phyloP scores from a whole-genome alignment of 2,888 invertebrate species.

The Anthrax anthrax region DNA sequence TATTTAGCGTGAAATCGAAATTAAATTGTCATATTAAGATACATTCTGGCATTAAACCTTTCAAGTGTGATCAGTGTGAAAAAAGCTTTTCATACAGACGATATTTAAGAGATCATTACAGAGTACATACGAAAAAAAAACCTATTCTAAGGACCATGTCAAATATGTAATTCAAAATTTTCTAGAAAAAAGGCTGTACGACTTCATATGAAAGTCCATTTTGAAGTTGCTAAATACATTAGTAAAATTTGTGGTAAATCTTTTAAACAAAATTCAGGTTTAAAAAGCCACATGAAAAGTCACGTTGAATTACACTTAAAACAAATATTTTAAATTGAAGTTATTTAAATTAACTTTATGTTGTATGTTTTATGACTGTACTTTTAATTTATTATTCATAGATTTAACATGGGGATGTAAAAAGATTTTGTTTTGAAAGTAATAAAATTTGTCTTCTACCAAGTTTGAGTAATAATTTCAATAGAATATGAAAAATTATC shows the following conservation, averaged over 20 bases:
- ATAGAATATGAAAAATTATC: too few species aligned
- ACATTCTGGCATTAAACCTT: neutral
- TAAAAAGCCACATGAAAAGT: neutral
- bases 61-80: neutral
- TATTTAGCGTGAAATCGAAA: neutral
- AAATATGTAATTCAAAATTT: neutral
- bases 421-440: too few species aligned
- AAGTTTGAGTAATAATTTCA: too few species aligned
- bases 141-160: neutral
- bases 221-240: neutral
- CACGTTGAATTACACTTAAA: too few species aligned
- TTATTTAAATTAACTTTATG: too few species aligned
- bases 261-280: neutral
- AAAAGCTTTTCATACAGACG: neutral
- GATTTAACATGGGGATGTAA: too few species aligned
- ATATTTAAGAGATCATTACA: neutral
- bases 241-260: neutral
- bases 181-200: too few species aligned
- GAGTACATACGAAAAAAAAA: neutral
- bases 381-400: too few species aligned
- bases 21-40: neutral
- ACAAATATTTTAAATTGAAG: too few species aligned
- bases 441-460: too few species aligned
- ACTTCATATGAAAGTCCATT: neutral
- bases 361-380: too few species aligned